These are phyloP conservation scores for Phalacrocorax carbo DNA, from an alignment of 2,113 vertebrate genomes.

Conservation along the genomic window DNA sequence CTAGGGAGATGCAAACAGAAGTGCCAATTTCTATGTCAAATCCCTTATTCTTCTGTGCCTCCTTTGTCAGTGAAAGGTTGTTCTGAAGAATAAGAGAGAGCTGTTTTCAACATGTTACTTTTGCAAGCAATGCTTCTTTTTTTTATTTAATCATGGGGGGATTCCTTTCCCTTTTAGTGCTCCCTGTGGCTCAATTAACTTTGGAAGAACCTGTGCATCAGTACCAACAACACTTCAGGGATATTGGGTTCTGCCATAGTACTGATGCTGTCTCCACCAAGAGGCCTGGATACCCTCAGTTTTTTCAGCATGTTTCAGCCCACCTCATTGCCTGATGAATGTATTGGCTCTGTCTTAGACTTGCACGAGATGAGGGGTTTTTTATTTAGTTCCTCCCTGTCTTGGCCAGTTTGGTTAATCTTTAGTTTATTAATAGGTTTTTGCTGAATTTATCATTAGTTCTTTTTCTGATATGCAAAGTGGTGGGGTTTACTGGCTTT, in stretches of 20 bases:
- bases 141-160: not conserved
- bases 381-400: not conserved
- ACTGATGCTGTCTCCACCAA: not conserved
- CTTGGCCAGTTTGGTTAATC: not conserved
- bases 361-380: fast-evolving
- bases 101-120: not conserved
- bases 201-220: not conserved
- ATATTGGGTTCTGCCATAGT: not conserved
- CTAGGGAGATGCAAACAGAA: not conserved
- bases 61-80: not conserved
- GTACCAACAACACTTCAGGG: not conserved
- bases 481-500: not conserved
- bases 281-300: not conserved
- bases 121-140: not conserved
- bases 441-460: not conserved
- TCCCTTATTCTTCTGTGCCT: not conserved
- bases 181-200: not conserved
- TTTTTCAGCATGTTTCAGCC: not conserved
- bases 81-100: not conserved
- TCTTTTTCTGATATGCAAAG: not conserved
- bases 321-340: not conserved
- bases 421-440: not conserved
- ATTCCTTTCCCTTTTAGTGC: not conserved
- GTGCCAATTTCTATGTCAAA: not conserved
- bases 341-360: not conserved